Conservation (phyloP, 2,113 vertebrate genomes). For the Pteronura brasiliensis region DNA sequence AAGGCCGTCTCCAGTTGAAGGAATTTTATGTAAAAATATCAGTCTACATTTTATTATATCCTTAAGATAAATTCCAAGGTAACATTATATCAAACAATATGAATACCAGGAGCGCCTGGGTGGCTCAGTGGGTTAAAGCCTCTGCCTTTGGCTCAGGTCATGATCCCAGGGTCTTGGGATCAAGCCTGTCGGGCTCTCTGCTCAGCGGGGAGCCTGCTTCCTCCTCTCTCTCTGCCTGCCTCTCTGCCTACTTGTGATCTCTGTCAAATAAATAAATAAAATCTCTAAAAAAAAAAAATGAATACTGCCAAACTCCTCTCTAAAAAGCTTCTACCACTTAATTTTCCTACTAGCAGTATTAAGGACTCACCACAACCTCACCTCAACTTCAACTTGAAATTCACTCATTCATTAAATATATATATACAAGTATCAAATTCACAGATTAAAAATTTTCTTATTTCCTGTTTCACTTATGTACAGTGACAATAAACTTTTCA, state of each 20-base stretch:
- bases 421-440: not conserved
- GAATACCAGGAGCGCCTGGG: not conserved
- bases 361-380: not conserved
- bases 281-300: not conserved
- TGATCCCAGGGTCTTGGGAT: too few relatives aligned
- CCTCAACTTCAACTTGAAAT: not conserved
- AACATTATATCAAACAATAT: not conserved
- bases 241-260: too few relatives aligned
- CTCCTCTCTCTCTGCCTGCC: too few relatives aligned
- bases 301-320: not conserved
- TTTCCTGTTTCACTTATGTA: not conserved
- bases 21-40: not conserved
- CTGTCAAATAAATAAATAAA: too few relatives aligned
- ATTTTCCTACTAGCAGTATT: not conserved
- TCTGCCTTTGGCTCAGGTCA: too few relatives aligned
- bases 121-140: too few relatives aligned
- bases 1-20: not conserved
- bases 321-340: not conserved
- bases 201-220: too few relatives aligned
- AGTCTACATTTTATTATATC: not conserved
- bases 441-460: not conserved
- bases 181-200: too few relatives aligned
- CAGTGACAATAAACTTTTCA: not conserved
- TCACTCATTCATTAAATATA: not conserved
- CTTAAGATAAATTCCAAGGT: conserved; percentile 18